Percentiles rank a stretch among this genome's conserved stretches.
These are phyloP conservation scores for Amphiprion clarkii DNA, from an alignment of 2,797 vertebrate genomes.

Conservation along the genomic window DNA sequence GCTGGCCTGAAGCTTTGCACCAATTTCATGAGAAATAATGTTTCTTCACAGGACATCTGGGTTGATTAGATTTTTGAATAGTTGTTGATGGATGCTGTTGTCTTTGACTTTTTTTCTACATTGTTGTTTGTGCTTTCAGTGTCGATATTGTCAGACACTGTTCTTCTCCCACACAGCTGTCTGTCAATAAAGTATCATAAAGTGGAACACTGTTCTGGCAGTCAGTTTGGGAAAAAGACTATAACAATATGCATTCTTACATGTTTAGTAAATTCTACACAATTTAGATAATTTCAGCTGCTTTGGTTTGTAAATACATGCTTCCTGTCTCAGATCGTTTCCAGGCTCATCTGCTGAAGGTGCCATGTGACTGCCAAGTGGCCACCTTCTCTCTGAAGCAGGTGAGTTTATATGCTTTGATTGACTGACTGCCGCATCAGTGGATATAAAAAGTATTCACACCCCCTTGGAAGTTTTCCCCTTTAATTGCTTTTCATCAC, in stretches of 20 bases:
- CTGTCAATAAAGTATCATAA: neutral
- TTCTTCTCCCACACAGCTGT: neutral
- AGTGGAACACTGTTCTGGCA: neutral
- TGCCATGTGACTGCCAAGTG: constrained; percentile 73
- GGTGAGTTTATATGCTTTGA: constrained; percentile 47
- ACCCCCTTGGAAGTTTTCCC: too few relatives aligned
- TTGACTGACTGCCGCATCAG: neutral
- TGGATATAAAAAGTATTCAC: too few relatives aligned
- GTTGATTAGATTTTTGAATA: too few relatives aligned
- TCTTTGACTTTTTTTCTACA: too few relatives aligned
- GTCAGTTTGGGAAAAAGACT: neutral
- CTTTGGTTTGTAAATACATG: neutral
- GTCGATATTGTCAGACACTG: too few relatives aligned
- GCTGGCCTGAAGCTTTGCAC: rapidly evolving
- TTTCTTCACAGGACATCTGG: neutral
- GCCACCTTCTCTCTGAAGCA: constrained; percentile 72
- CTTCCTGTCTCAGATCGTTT: constrained; percentile 67
- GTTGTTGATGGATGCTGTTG: too few relatives aligned
- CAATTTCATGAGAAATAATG: neutral
- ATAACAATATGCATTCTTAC: neutral
- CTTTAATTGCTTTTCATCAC: too few relatives aligned
- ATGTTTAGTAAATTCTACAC: neutral
- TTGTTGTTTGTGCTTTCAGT: too few relatives aligned
- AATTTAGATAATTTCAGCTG: too few relatives aligned
- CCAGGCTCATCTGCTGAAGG: constrained; percentile 44